phyloP scores from a whole-genome alignment of 2,113 vertebrate species.

The Ameiurus melas region DNA sequence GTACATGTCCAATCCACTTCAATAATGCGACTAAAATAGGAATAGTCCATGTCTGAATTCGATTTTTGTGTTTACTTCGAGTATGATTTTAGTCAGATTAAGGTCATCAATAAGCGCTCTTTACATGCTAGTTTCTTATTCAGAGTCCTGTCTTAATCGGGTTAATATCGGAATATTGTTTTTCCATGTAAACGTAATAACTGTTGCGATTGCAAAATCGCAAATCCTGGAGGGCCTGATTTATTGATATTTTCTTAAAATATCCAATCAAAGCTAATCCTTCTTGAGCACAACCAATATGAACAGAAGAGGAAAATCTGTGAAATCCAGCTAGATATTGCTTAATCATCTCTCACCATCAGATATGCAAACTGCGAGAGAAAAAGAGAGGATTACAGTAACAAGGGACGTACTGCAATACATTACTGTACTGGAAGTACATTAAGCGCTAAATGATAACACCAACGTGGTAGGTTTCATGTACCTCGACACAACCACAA shows the following conservation, averaged over 20 bases:
- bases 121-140: too few species aligned
- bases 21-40: too few species aligned
- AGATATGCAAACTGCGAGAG: neutral
- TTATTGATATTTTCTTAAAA: neutral
- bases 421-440: too few species aligned
- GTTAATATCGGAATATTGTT: too few species aligned
- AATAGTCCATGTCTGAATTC: too few species aligned
- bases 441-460: neutral
- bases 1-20: too few species aligned
- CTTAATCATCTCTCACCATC: neutral
- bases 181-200: too few species aligned
- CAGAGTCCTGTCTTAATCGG: too few species aligned
- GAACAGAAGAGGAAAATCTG: neutral
- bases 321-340: neutral
- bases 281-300: neutral
- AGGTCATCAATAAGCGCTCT: too few species aligned
- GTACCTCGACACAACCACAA: neutral
- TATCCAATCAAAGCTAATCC: neutral
- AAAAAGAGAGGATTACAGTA: neutral
- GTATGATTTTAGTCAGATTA: too few species aligned
- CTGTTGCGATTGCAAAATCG: too few species aligned
- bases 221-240: neutral
- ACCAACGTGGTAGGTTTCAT: neutral
- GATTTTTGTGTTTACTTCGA: too few species aligned
- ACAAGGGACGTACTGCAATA: neutral